Evolutionary conservation across 2,113 vertebrate genomes (phyloP).

Genomic region (Pagrus major): DNA sequence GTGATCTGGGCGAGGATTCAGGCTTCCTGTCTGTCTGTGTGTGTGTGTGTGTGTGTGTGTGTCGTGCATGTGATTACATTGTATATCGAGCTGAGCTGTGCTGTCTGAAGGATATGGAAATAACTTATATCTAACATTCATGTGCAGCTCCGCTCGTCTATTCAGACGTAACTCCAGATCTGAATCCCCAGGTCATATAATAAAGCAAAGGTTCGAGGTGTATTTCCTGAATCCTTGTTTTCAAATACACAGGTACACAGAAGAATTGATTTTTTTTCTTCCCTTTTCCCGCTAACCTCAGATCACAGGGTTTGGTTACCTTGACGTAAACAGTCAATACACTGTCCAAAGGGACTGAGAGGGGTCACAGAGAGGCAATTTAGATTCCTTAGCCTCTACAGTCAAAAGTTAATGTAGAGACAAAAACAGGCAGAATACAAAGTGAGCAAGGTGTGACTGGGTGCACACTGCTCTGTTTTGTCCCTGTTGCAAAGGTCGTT

Average conservation of each 20-base stretch:
- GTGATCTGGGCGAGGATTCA: background rate
- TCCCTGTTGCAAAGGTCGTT: constrained; percentile 46
- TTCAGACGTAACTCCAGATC: background rate
- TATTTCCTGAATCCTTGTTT: constrained; percentile 34
- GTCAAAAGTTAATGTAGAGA: constrained; percentile 64
- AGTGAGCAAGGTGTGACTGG: constrained; percentile 56
- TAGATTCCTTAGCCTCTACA: constrained; percentile 51
- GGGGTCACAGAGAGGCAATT: constrained; percentile 66
- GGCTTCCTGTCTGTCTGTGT: too few species aligned
- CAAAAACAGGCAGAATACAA: constrained; percentile 59
- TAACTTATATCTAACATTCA: background rate
- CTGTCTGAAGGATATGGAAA: background rate
- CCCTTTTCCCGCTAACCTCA: constrained; percentile 12
- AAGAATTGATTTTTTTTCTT: constrained; percentile 43
- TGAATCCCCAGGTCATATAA: constrained; percentile 37
- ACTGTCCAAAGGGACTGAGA: constrained; percentile 53
- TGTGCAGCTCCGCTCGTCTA: background rate
- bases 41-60: constrained; percentile 11
- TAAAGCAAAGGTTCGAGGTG: constrained; percentile 41
- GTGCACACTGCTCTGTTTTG: constrained; percentile 3
- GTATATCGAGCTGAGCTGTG: background rate
- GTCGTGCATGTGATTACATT: background rate
- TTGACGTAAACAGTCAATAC: constrained; percentile 56
- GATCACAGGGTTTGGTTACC: constrained; percentile 35
- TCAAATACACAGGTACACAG: constrained; percentile 32